These are phyloP conservation scores for Neria commutata DNA, from an alignment of 2,888 invertebrate genomes.

Conservation along the genomic window DNA sequence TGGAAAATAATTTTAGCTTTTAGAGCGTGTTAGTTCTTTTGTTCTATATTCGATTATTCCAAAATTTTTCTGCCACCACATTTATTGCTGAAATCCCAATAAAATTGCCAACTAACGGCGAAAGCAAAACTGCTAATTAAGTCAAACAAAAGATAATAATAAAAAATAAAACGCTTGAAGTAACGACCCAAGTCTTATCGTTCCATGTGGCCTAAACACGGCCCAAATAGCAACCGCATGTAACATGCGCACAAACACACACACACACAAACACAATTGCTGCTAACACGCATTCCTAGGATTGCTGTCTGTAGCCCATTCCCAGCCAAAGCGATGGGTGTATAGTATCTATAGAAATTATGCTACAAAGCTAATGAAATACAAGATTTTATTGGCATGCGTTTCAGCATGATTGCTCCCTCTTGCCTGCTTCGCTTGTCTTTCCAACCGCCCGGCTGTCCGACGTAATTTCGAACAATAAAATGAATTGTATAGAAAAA, in stretches of 20 bases:
- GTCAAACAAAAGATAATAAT: background rate
- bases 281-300: background rate
- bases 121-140: too few relatives aligned
- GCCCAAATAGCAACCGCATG: background rate
- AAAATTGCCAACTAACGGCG: too few relatives aligned
- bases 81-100: too few relatives aligned
- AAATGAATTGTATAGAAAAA: background rate
- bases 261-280: background rate
- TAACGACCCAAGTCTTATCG: slow-evolving; percentile 12
- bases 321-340: too few relatives aligned
- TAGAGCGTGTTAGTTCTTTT: too few relatives aligned
- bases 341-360: slow-evolving; percentile 18
- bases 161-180: slow-evolving; percentile 10
- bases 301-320: slow-evolving; percentile 1
- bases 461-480: background rate
- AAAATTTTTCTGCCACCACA: too few relatives aligned
- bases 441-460: background rate
- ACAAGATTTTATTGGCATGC: slow-evolving; percentile 26
- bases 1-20: too few relatives aligned
- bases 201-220: background rate
- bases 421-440: background rate
- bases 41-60: too few relatives aligned
- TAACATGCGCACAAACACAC: slow-evolving; percentile 3
- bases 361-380: slow-evolving; percentile 29
- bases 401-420: background rate